A percentile compares a stretch with the other conserved stretches of the same genome.
These are phyloP conservation scores for Cosmia trapezina DNA, from an alignment of 2,888 invertebrate species.

Conservation along the genomic window DNA sequence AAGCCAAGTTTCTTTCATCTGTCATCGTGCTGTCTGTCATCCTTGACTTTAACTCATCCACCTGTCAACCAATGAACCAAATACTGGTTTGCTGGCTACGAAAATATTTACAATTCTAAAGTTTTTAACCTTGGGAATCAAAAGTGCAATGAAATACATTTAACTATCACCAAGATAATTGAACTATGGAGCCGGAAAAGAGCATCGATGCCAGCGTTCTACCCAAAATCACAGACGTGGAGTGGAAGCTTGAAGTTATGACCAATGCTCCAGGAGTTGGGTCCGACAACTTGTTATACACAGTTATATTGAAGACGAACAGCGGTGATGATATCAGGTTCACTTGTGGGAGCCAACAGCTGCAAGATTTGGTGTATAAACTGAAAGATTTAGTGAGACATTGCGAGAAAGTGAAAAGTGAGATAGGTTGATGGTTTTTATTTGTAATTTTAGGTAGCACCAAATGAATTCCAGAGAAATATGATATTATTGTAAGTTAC, in stretches of 20 bases:
- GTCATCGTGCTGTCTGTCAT: too few relatives aligned
- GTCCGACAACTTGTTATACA: constrained; percentile 85
- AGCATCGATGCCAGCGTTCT: constrained; percentile 73
- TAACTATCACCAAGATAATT: neutral
- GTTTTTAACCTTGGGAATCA: neutral
- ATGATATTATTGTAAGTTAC: constrained; percentile 27
- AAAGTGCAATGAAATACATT: constrained; percentile 3
- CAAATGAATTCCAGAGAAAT: constrained; percentile 23
- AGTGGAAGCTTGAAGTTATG: constrained; percentile 91
- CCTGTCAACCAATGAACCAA: neutral
- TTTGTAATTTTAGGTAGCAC: neutral
- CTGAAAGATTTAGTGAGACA: constrained; percentile 92
- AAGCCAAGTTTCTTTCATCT: too few relatives aligned
- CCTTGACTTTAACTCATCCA: too few relatives aligned
- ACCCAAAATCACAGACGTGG: constrained; percentile 90
- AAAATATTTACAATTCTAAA: constrained; percentile 14
- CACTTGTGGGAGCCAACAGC: constrained; percentile 91
- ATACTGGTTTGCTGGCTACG: neutral
- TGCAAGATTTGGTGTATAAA: constrained; percentile 92
- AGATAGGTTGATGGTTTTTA: constrained; percentile 71
- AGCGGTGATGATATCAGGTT: constrained; percentile 88
- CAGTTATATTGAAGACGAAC: constrained; percentile 84
- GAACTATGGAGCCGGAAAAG: constrained; percentile 68
- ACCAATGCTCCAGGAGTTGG: constrained; percentile 83
- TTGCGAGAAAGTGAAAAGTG: constrained; percentile 89